Evolutionary conservation across 1,140 invertebrate genomes (phyloP).

Genomic region (Euglossa dilemma): DNA sequence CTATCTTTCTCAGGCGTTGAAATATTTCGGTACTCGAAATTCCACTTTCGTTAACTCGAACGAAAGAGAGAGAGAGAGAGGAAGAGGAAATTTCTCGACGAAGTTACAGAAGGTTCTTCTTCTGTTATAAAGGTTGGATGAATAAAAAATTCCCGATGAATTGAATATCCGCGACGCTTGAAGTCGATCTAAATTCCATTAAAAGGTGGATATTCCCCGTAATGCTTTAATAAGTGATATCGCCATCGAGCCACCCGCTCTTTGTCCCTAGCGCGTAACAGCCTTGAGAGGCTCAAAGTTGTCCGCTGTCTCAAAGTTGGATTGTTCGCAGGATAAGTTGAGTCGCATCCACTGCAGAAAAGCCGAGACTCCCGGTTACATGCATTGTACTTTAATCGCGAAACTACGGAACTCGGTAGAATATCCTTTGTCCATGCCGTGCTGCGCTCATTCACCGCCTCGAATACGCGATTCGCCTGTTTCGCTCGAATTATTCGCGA

Average conservation of each 20-base stretch:
- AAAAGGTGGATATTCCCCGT: not conserved
- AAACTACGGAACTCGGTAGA: not conserved
- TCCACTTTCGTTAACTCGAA: not conserved
- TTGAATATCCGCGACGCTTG: too few relatives aligned
- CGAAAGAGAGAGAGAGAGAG: not conserved
- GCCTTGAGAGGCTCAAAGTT: not conserved
- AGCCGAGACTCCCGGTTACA: not conserved
- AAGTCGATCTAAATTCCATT: too few relatives aligned
- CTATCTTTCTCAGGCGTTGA: not conserved
- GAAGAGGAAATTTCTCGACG: too few relatives aligned
- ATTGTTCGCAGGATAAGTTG: not conserved
- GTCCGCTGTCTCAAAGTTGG: not conserved
- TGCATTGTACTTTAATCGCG: constrained; percentile 1
- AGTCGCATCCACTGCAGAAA: not conserved
- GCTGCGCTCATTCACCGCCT: too few relatives aligned
- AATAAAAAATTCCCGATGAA: too few relatives aligned
- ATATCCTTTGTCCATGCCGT: not conserved
- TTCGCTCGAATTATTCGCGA: too few relatives aligned
- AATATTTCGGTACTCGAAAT: not conserved
- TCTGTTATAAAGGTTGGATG: too few relatives aligned
- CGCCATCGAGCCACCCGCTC: not conserved
- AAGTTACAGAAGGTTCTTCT: too few relatives aligned
- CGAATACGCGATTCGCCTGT: not conserved
- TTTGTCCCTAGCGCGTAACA: too few relatives aligned
- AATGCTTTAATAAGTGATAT: not conserved